Base-by-base conservation (phyloP, 2,888 invertebrate species). In the Escarpia spicata region DNA sequence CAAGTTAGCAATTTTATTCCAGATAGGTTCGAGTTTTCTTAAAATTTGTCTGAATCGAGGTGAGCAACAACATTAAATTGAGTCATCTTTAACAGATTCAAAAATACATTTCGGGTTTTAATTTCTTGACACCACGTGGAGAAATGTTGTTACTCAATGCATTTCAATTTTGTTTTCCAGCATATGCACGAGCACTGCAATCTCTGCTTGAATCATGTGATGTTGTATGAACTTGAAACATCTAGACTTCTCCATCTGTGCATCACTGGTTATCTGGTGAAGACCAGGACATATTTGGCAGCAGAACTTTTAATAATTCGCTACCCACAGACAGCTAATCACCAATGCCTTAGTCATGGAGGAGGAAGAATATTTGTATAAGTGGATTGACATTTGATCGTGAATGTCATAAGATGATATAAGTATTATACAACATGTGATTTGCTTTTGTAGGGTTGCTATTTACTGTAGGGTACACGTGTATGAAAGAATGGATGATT, bases 151-250 rank as follows among this genome's bases (percentile, higher is more conserved):
- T 52, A 52, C 12, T 52, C 9, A 52, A 1, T 52, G 9, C 52
- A 19, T 75, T 75, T 6, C 75, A 3, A 75, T n/a, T 92, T 93
- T 93, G 91, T 94, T 91, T 95, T 95, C 92, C 95, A 96, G 96
- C 95, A 58, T 96, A 96, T 94, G 95, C 95, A 43, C 94, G 95
- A 93, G 96, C 96, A 3, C 94, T 96, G 58, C 95, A 96, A 94
- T 95, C 95, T 37, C 93, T 96, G 60, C 94, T 96, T 92, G 94
- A 94, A 52, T 95, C 96, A 0, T 95, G 95, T 94, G 95, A 95
- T 91, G 94, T 95, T 19, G 93, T 94, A 90, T 95, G 94, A 75
- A 19, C 19, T 19, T 6, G 75, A 75, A 75, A 26, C 75, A 26
- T 0, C 52, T 26, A 75, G 75, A 75, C 19, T n/a, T 75, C 75